Percentiles rank a stretch among this genome's conserved stretches.
phyloP scores from a whole-genome alignment of 2,797 vertebrate genomes.

The Australoheros facetus region DNA sequence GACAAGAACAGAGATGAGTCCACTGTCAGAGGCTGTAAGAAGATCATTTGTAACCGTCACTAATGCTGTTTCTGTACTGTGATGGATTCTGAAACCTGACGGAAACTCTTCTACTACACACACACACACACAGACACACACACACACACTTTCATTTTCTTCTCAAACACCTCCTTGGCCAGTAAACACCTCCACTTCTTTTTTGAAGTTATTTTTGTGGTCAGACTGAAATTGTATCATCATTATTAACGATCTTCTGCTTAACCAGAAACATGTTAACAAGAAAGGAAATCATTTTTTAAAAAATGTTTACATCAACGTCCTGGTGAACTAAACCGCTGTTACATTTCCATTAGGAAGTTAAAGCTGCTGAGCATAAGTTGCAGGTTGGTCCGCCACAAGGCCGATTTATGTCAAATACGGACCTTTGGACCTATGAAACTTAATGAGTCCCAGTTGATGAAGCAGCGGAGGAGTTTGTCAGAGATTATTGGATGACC shows the following conservation, averaged over 20 bases:
- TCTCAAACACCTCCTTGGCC: conserved; percentile 19
- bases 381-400: conserved; percentile 1
- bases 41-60: too few species aligned
- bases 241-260: neutral
- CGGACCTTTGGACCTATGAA: neutral
- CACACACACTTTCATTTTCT: conserved; percentile 50
- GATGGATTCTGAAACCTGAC: too few species aligned
- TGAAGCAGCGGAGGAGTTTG: too few species aligned
- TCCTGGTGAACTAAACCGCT: neutral
- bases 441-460: too few species aligned
- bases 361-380: neutral
- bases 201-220: conserved; percentile 19
- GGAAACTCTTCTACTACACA: too few species aligned
- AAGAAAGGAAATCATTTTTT: neutral
- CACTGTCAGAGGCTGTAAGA: too few species aligned
- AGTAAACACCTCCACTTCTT: conserved; percentile 42
- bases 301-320: neutral
- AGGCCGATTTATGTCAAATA: neutral
- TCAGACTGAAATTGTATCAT: neutral
- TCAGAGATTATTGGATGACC: too few species aligned
- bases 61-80: too few species aligned
- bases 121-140: neutral
- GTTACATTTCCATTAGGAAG: neutral
- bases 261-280: neutral
- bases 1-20: too few species aligned